Conservation (phyloP, 23 tunicate species). For the Trididemnum nubilum region DNA sequence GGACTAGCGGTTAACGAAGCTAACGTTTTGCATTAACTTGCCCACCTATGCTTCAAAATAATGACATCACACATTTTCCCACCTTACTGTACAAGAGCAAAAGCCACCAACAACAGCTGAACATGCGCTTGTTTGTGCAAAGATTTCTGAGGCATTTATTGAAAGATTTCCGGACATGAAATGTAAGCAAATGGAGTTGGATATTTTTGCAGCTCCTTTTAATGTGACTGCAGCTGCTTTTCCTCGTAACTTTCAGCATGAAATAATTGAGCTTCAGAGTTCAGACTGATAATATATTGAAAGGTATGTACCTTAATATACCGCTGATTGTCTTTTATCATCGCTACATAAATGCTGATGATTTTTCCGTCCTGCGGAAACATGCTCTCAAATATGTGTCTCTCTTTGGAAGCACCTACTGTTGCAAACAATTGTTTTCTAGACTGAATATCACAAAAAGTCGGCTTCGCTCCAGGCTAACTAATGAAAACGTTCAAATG, state of each 20-base stretch:
- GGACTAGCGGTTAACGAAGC: too few relatives aligned
- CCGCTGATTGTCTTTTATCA: conserved; percentile 37
- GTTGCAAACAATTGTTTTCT: conserved; percentile 21
- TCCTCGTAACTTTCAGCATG: conserved; percentile 7
- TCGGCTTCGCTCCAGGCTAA: conserved; percentile 27
- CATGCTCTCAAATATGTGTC: conserved; percentile 35
- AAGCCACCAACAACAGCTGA: conserved; percentile 59
- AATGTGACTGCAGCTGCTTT: conserved; percentile 10
- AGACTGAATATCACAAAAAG: conserved; percentile 19
- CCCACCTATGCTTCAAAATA: conserved; percentile 57
- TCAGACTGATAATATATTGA: not conserved
- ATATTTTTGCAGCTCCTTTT: conserved; percentile 42
- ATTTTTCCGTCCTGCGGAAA: conserved; percentile 64
- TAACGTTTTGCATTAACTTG: too few relatives aligned
- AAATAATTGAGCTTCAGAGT: not conserved
- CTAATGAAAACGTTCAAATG: conserved; percentile 33
- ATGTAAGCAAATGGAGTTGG: conserved; percentile 31
- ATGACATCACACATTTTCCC: conserved; percentile 61
- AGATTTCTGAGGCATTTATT: conserved; percentile 49
- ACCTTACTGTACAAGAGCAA: conserved; percentile 67
- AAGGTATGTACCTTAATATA: not conserved
- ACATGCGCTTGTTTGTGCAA: conserved; percentile 64
- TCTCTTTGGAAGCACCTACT: conserved; percentile 13
- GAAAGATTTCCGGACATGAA: conserved; percentile 47
- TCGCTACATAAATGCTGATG: conserved; percentile 63